Evolutionary conservation across 1,140 invertebrate genomes (phyloP).

Genomic region (Oryzaephilus surinamensis): DNA sequence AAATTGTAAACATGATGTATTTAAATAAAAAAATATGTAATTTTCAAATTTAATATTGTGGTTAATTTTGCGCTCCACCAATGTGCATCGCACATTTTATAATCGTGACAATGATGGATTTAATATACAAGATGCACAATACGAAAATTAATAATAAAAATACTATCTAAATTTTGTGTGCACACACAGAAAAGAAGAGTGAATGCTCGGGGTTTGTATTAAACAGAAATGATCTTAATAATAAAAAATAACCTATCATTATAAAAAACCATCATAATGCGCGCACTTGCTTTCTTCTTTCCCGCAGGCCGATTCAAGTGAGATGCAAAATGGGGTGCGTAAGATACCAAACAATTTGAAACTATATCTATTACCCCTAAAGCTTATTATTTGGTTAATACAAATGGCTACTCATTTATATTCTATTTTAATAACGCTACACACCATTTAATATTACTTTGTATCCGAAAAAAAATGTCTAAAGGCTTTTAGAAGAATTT

Average conservation of each 20-base stretch:
- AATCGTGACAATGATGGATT: too few relatives aligned
- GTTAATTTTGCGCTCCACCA: too few relatives aligned
- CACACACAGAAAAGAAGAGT: too few relatives aligned
- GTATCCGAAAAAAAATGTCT: constrained; percentile 9
- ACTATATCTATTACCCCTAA: constrained; percentile 28
- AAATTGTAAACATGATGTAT: too few relatives aligned
- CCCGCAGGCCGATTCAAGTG: constrained; percentile 3
- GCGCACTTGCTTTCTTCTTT: not conserved
- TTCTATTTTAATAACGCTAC: constrained; percentile 24
- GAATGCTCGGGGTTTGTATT: too few relatives aligned
- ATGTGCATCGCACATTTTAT: too few relatives aligned
- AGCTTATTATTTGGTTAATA: constrained; percentile 24
- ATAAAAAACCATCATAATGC: constrained; percentile 6
- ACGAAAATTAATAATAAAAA: too few relatives aligned
- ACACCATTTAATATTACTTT: constrained; percentile 23
- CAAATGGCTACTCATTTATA: constrained; percentile 24
- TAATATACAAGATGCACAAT: too few relatives aligned
- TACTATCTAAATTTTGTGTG: too few relatives aligned
- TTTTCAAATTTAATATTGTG: too few relatives aligned
- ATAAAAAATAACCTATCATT: constrained; percentile 29
- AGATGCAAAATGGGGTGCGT: constrained; percentile 10
- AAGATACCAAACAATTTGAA: constrained; percentile 17
- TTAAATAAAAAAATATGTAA: too few relatives aligned
- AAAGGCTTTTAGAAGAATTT: too few relatives aligned
- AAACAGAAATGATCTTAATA: constrained; percentile 29